These are phyloP conservation scores for Phataginus tetradactyla DNA, from an alignment of 2,797 vertebrate genomes.

Conservation along the genomic window DNA sequence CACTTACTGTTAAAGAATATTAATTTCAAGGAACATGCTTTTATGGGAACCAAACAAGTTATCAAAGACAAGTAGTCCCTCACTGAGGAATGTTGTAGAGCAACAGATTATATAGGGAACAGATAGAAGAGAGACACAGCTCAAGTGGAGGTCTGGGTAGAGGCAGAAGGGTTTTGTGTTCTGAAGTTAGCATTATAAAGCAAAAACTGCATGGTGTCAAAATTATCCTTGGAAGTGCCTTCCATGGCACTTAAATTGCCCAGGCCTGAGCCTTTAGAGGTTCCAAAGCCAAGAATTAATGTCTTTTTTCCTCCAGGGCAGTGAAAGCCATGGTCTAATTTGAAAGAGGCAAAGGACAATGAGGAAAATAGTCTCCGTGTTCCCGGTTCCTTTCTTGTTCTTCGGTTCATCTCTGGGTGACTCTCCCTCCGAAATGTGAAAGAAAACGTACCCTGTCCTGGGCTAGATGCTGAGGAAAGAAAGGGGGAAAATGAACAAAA, in stretches of 20 bases:
- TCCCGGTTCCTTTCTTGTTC: background rate
- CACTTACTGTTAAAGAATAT: constrained; percentile 56
- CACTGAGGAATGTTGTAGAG: background rate
- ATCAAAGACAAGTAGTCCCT: background rate
- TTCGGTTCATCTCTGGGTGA: background rate
- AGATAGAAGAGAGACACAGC: background rate
- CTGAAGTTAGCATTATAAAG: background rate
- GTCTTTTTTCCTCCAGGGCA: constrained; percentile 7
- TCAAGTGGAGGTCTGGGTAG: background rate
- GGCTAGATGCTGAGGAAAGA: background rate
- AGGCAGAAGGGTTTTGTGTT: background rate
- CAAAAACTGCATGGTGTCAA: constrained; percentile 75
- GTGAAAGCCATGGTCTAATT: constrained; percentile 53
- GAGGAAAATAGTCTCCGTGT: background rate
- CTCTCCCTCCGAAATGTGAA: background rate
- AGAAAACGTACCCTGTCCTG: background rate
- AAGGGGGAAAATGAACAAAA: background rate
- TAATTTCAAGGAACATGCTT: constrained; percentile 46
- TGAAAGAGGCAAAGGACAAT: background rate
- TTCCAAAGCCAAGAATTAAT: constrained; percentile 61
- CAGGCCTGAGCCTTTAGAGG: constrained; percentile 22
- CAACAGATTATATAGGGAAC: background rate
- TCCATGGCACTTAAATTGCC: constrained; percentile 38
- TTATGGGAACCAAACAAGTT: constrained; percentile 17
- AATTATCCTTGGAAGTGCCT: constrained; percentile 59